These are phyloP conservation scores for Leucoraja ocellata DNA, from an alignment of 2,797 vertebrate species.

Conservation along the genomic window DNA sequence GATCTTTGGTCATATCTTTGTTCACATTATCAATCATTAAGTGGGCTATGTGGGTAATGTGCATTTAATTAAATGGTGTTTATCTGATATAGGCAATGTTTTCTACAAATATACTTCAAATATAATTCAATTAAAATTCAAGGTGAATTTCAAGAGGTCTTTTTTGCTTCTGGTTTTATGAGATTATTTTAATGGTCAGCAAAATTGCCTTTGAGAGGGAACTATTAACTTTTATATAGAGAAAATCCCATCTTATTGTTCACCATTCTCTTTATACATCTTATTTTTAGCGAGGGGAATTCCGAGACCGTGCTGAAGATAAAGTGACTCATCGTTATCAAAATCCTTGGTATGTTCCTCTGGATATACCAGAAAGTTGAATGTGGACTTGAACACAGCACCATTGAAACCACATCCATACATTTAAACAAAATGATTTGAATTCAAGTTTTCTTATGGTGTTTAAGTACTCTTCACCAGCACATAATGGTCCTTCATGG, in stretches of 20 bases:
- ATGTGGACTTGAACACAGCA: not conserved
- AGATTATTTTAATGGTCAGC: not conserved
- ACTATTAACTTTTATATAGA: not conserved
- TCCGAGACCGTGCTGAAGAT: slow-evolving; percentile 51
- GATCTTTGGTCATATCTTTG: not conserved
- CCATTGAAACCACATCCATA: not conserved
- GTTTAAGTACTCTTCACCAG: not conserved
- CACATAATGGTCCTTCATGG: not conserved
- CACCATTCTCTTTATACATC: slow-evolving; percentile 41
- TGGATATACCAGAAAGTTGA: slow-evolving; percentile 36
- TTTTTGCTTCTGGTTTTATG: not conserved
- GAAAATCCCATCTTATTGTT: not conserved
- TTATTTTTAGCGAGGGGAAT: slow-evolving; percentile 53
- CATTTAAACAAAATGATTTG: not conserved
- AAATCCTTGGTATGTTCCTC: slow-evolving; percentile 53
- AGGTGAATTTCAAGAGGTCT: no score
- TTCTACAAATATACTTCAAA: not conserved
- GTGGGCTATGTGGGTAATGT: not conserved
- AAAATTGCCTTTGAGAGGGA: not conserved
- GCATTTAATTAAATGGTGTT: not conserved
- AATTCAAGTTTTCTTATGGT: not conserved
- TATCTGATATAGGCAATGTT: not conserved
- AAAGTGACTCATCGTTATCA: slow-evolving; percentile 56
- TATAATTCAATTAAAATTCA: not conserved
- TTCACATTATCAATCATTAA: not conserved